Conservation (phyloP, 2,888 invertebrate genomes). For the Desoria tigrina region DNA sequence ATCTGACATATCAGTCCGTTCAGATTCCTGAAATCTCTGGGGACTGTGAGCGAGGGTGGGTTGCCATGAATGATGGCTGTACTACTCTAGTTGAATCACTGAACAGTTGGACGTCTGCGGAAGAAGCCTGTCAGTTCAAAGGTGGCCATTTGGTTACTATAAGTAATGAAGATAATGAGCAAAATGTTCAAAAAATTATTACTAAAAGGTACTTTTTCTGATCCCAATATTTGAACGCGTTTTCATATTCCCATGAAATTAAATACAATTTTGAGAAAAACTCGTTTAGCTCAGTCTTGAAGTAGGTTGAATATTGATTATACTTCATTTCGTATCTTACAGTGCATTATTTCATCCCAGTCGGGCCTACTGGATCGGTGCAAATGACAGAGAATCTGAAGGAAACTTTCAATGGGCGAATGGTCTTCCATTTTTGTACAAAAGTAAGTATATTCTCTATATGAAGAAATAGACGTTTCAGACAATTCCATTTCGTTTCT, state of each 20-base stretch:
- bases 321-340: conserved; percentile 9
- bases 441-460: conserved; percentile 41
- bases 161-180: conserved; percentile 42
- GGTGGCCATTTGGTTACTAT: conserved; percentile 50
- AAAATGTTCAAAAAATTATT: conserved; percentile 46
- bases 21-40: conserved; percentile 40
- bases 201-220: conserved; percentile 39
- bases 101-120: conserved; percentile 44
- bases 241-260: too few species aligned
- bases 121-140: conserved; percentile 46
- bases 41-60: conserved; percentile 50
- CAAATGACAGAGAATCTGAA: conserved; percentile 52
- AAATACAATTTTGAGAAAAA: too few species aligned
- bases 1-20: conserved; percentile 43
- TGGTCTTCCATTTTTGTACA: conserved; percentile 52
- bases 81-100: conserved; percentile 41
- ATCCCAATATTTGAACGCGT: too few species aligned
- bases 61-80: conserved; percentile 44
- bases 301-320: too few species aligned
- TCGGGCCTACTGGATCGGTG: conserved; percentile 53
- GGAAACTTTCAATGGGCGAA: conserved; percentile 53
- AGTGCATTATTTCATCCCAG: conserved; percentile 48
- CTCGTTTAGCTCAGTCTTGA: too few species aligned
- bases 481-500: neutral
- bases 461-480: neutral